A percentile compares a stretch with the other conserved stretches of the same genome.
phyloP scores from a whole-genome alignment of 2,888 invertebrate genomes.

The Watsonalla binaria region DNA sequence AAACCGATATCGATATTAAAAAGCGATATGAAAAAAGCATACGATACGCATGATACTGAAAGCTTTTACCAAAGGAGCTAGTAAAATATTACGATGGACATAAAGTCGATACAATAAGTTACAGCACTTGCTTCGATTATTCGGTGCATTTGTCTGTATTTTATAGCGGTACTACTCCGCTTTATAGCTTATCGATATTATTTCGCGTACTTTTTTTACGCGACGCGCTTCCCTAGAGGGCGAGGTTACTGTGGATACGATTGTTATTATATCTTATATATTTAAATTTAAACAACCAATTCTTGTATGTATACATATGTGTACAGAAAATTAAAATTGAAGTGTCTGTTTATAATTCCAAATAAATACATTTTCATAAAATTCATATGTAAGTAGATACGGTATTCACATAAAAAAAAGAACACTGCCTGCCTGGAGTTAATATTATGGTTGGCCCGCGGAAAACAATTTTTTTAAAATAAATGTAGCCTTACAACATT shows the following conservation, averaged over 20 bases:
- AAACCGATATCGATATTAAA: slow-evolving; percentile 6
- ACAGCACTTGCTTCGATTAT: slow-evolving; percentile 70
- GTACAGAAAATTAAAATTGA: too few species aligned
- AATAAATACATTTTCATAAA: too few species aligned
- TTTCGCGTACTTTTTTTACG: slow-evolving; percentile 68
- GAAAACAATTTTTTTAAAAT: slow-evolving; percentile 1
- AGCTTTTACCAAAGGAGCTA: slow-evolving; percentile 58
- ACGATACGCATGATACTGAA: slow-evolving; percentile 34
- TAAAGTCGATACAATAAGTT: slow-evolving; percentile 70
- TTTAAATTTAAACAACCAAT: too few species aligned
- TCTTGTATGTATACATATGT: too few species aligned
- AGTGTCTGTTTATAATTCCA: too few species aligned
- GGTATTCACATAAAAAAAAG: too few species aligned
- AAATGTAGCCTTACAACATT: background rate
- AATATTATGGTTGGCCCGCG: too few species aligned
- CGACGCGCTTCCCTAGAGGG: slow-evolving; percentile 22
- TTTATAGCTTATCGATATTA: slow-evolving; percentile 76
- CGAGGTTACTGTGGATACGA: slow-evolving; percentile 36
- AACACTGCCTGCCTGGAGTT: too few species aligned
- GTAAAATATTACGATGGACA: slow-evolving; percentile 73
- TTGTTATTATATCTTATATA: too few species aligned
- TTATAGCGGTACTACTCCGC: slow-evolving; percentile 63
- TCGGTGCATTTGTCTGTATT: slow-evolving; percentile 69
- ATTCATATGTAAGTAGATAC: too few species aligned
- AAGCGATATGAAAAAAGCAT: slow-evolving; percentile 17